Percentiles rank a stretch among this genome's conserved stretches.
These are phyloP conservation scores for Psephotus haematonotus DNA, from an alignment of 2,113 vertebrate genomes.

Conservation along the genomic window DNA sequence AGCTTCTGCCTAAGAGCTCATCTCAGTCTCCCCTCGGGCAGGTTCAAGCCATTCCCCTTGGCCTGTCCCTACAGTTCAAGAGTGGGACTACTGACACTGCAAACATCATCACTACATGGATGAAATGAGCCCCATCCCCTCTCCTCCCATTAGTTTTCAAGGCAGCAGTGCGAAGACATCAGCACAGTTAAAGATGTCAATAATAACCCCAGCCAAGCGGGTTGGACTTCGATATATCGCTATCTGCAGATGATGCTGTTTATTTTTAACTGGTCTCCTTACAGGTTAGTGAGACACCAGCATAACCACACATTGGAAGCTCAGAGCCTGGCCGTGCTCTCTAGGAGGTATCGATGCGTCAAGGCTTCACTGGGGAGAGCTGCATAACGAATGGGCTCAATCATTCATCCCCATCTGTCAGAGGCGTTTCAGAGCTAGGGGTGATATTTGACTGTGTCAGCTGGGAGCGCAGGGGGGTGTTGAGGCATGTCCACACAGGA, in stretches of 20 bases:
- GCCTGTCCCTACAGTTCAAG: neutral
- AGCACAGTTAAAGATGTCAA: neutral
- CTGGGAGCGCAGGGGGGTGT: neutral
- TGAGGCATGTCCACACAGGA: neutral
- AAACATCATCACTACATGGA: rapidly evolving
- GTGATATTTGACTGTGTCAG: constrained; percentile 45
- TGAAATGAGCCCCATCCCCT: neutral
- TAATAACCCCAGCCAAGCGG: neutral
- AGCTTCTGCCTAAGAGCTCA: neutral
- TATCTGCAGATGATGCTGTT: neutral
- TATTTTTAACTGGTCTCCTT: constrained; percentile 37
- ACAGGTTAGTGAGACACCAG: neutral
- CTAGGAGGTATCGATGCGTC: neutral
- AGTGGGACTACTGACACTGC: neutral
- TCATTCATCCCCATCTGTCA: constrained; percentile 13
- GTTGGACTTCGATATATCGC: neutral
- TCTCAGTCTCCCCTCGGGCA: neutral
- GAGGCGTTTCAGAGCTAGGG: neutral
- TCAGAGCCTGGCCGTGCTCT: neutral
- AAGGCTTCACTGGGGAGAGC: neutral
- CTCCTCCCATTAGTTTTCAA: neutral
- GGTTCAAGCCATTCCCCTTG: neutral
- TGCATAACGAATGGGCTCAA: neutral
- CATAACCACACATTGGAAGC: neutral
- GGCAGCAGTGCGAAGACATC: neutral